Evolutionary conservation across 2,113 vertebrate species (phyloP).

Genomic region (Bungarus multicinctus): DNA sequence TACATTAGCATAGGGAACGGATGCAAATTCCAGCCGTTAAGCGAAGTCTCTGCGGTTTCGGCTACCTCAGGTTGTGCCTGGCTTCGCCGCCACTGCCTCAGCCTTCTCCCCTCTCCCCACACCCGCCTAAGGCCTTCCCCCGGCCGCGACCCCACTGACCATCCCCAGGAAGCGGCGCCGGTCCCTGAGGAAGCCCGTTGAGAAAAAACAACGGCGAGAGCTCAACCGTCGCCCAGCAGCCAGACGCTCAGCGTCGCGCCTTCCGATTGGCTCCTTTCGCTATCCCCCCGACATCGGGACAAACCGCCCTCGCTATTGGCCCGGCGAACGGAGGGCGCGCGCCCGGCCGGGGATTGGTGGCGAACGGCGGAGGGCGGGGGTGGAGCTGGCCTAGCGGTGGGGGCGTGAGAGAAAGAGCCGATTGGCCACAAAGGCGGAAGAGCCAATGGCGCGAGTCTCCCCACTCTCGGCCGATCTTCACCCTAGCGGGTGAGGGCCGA

Average conservation of each 20-base stretch:
- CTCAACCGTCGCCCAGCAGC: neutral
- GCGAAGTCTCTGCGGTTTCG: neutral
- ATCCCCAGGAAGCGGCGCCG: neutral
- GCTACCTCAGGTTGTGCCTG: neutral
- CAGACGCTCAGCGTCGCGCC: rapidly evolving
- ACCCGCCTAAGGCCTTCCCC: neutral
- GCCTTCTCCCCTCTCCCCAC: neutral
- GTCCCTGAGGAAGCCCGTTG: rapidly evolving
- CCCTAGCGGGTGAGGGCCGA: neutral
- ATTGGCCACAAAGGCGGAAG: neutral
- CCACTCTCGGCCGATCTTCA: slow-evolving; percentile 52
- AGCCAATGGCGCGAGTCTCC: slow-evolving; percentile 34
- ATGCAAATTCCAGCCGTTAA: neutral
- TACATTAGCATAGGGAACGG: neutral
- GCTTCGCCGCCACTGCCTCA: neutral
- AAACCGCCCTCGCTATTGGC: neutral
- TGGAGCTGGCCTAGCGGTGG: rapidly evolving
- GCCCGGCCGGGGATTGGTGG: neutral
- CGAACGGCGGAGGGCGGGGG: rapidly evolving
- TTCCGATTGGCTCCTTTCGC: slow-evolving; percentile 12
- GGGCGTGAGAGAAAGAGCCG: neutral
- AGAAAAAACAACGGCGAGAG: neutral
- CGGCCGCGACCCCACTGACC: slow-evolving; percentile 1
- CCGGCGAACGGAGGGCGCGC: rapidly evolving
- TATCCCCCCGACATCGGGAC: neutral